Evolutionary conservation across 64 coral and sea anemone species (phyloP).

Genomic region (Catalaphyllia jardinei): DNA sequence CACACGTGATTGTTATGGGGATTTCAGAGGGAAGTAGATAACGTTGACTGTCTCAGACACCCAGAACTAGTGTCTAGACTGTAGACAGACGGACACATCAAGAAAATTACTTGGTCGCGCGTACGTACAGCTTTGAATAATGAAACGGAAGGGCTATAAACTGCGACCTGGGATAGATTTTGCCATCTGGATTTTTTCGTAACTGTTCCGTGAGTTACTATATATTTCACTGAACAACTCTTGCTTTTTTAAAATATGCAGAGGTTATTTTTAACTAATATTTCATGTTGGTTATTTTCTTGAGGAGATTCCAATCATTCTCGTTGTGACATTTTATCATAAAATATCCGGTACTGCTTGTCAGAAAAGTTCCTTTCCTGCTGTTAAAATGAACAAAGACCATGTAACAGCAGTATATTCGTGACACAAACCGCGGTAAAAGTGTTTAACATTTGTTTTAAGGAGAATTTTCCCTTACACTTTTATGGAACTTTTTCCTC

Average conservation of each 20-base stretch:
- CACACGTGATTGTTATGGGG: not conserved
- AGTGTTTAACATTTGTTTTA: not conserved
- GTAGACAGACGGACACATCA: not conserved
- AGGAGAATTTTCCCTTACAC: too few relatives aligned
- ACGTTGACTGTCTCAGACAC: not conserved
- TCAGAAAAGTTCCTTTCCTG: not conserved
- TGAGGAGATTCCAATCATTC: conserved; percentile 10
- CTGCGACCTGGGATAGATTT: too few relatives aligned
- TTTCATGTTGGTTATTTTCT: not conserved
- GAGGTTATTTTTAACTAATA: conserved; percentile 2
- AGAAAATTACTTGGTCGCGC: too few relatives aligned
- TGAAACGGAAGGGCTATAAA: too few relatives aligned
- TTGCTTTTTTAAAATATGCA: not conserved
- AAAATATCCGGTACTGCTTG: not conserved
- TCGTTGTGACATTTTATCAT: not conserved
- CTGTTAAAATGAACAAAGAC: not conserved
- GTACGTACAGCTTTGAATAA: too few relatives aligned
- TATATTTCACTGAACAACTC: too few relatives aligned
- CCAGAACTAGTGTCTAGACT: too few relatives aligned
- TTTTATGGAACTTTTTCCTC: too few relatives aligned
- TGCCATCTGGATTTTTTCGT: too few relatives aligned
- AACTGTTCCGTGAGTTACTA: too few relatives aligned
- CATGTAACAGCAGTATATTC: not conserved
- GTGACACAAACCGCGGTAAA: not conserved
- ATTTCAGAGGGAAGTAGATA: not conserved